Evolutionary conservation across 2,888 invertebrate genomes (phyloP).

Genomic region (Drosophila monieri): DNA sequence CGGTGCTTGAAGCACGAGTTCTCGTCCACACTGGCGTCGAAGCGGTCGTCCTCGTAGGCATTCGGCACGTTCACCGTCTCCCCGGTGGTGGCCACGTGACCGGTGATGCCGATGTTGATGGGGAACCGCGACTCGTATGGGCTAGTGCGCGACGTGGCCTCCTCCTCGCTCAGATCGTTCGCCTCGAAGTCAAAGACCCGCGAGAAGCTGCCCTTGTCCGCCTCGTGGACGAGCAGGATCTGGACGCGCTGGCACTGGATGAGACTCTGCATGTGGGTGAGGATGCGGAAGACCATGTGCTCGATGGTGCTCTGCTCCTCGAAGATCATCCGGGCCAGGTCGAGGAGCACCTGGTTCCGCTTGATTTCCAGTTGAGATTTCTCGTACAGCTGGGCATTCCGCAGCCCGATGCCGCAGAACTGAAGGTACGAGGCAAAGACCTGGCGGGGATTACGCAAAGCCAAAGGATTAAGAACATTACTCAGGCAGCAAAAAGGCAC

Average conservation of each 20-base stretch:
- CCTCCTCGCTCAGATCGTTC: slow-evolving; percentile 92
- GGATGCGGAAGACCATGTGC: slow-evolving; percentile 96
- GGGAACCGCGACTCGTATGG: slow-evolving; percentile 97
- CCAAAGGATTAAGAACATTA: slow-evolving; percentile 27
- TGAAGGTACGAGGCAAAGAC: slow-evolving; percentile 96
- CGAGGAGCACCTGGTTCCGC: slow-evolving; percentile 96
- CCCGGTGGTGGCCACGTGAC: slow-evolving; percentile 96
- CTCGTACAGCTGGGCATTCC: slow-evolving; percentile 98
- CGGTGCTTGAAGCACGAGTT: slow-evolving; percentile 93
- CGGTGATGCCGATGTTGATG: slow-evolving; percentile 97
- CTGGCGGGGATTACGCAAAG: slow-evolving; percentile 81
- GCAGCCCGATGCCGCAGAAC: slow-evolving; percentile 97
- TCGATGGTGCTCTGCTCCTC: slow-evolving; percentile 98
- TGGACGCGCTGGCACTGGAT: slow-evolving; percentile 98
- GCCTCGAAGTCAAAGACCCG: slow-evolving; percentile 97
- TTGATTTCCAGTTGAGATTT: slow-evolving; percentile 97
- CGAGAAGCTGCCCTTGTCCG: slow-evolving; percentile 95
- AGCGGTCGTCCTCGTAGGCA: slow-evolving; percentile 94
- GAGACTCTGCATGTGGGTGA: slow-evolving; percentile 96
- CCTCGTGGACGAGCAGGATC: slow-evolving; percentile 95
- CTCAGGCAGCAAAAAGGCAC: slow-evolving; percentile 11
- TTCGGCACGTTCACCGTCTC: slow-evolving; percentile 97
- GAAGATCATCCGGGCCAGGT: slow-evolving; percentile 97
- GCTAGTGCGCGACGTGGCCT: slow-evolving; percentile 91
- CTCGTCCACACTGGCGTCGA: slow-evolving; percentile 94